Percentiles rank a stretch among this genome's conserved stretches.
These are phyloP conservation scores for Peromyscus californicus DNA, from an alignment of 2,113 vertebrate species.

Conservation along the genomic window DNA sequence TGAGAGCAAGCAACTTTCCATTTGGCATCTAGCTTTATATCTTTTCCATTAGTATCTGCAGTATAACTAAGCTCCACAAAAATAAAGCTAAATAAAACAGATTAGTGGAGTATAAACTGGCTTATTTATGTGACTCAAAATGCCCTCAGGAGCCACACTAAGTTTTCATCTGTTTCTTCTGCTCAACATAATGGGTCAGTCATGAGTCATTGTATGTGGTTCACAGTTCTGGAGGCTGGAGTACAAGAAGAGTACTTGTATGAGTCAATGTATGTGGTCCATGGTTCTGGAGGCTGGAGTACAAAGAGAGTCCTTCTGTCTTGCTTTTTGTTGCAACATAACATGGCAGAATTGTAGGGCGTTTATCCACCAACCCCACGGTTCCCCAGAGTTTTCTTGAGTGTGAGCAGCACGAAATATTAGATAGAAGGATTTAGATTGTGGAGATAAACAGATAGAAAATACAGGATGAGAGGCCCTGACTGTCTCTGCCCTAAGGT, in stretches of 20 bases:
- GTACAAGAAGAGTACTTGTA: neutral
- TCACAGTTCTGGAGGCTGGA: neutral
- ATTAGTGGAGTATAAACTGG: neutral
- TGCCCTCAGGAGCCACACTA: neutral
- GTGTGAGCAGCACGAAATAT: too few species aligned
- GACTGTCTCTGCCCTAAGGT: too few species aligned
- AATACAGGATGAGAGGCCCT: too few species aligned
- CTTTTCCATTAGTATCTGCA: neutral
- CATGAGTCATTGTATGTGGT: neutral
- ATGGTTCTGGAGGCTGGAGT: neutral
- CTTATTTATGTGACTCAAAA: neutral
- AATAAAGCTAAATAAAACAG: neutral
- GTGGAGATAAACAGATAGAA: too few species aligned
- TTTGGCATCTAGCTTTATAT: neutral
- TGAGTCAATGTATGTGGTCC: neutral
- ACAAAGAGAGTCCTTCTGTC: neutral
- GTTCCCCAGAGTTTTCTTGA: too few species aligned
- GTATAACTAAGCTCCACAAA: conserved; percentile 12
- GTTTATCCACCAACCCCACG: too few species aligned
- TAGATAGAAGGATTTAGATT: too few species aligned
- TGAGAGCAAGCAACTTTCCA: conserved; percentile 40
- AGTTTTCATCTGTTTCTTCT: neutral
- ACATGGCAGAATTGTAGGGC: neutral
- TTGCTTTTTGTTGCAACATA: neutral
- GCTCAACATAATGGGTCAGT: neutral